Percentiles rank a stretch among this genome's conserved stretches.
Evolutionary conservation across 2,888 invertebrate genomes (phyloP).

Genomic region (Acanthosepion esculentum): DNA sequence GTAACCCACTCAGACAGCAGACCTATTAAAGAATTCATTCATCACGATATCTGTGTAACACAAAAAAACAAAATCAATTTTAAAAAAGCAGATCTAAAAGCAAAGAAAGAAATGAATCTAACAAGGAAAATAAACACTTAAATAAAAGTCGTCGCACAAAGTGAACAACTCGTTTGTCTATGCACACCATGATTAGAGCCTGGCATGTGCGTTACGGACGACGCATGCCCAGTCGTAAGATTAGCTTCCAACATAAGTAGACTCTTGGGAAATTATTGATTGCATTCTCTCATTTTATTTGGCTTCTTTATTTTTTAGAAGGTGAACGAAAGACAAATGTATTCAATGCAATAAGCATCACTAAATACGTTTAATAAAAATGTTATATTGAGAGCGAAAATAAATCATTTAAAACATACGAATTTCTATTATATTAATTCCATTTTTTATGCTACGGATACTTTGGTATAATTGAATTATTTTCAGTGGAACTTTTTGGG

Average conservation of each 20-base stretch:
- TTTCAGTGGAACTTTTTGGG: neutral
- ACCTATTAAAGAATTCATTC: conserved; percentile 33
- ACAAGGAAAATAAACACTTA: neutral
- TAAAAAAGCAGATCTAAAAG: neutral
- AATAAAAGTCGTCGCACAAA: neutral
- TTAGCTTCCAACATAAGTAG: neutral
- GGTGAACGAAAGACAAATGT: neutral
- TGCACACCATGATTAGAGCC: neutral
- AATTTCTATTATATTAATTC: neutral
- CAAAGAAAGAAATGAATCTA: neutral
- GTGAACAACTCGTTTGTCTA: neutral
- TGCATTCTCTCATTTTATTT: neutral
- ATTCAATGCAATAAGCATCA: neutral
- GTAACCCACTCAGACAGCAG: neutral
- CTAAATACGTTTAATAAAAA: conserved; percentile 4
- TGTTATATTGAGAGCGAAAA: neutral
- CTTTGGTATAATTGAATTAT: neutral
- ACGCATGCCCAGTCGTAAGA: neutral
- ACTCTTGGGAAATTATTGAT: conserved; percentile 2
- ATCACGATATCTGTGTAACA: neutral
- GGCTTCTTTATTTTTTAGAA: neutral
- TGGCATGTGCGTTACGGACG: neutral
- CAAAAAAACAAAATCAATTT: neutral
- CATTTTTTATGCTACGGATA: neutral
- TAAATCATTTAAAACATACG: neutral